A percentile compares a stretch with the other conserved stretches of the same genome.
phyloP scores from a whole-genome alignment of 2,888 invertebrate species.

The Lasioglossum malachurum region DNA sequence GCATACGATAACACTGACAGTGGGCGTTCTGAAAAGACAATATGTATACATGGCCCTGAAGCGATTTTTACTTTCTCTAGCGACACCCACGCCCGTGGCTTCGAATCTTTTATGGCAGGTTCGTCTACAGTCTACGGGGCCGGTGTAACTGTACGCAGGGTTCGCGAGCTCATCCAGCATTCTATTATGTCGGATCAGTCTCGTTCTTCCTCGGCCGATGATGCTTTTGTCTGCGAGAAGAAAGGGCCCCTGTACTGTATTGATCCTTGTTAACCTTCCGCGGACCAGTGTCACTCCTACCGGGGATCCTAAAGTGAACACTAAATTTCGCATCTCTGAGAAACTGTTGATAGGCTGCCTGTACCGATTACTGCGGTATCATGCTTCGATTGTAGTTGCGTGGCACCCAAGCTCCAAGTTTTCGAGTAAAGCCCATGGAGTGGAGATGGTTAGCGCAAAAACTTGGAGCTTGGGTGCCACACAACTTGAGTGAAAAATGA shows the following conservation, averaged over 20 bases:
- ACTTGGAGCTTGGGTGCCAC: no score
- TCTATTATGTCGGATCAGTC: slow-evolving; percentile 58
- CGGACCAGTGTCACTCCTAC: no score
- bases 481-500: no score
- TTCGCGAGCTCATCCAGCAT: slow-evolving; percentile 21
- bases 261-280: neutral
- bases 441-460: no score
- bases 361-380: no score
- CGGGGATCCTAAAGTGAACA: no score
- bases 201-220: neutral
- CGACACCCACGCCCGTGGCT: slow-evolving; percentile 57
- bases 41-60: slow-evolving; percentile 56
- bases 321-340: no score
- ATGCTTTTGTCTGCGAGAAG: neutral
- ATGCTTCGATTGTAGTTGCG: no score
- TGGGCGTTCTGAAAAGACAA: slow-evolving; percentile 57
- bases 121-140: slow-evolving; percentile 6
- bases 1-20: slow-evolving; percentile 57
- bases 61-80: slow-evolving; percentile 68
- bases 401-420: no score
- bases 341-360: no score
- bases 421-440: no score
- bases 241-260: neutral
- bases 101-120: slow-evolving; percentile 30
- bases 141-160: slow-evolving; percentile 27